Conservation (phyloP, 2,113 vertebrate genomes). For the Mastomys coucha region DNA sequence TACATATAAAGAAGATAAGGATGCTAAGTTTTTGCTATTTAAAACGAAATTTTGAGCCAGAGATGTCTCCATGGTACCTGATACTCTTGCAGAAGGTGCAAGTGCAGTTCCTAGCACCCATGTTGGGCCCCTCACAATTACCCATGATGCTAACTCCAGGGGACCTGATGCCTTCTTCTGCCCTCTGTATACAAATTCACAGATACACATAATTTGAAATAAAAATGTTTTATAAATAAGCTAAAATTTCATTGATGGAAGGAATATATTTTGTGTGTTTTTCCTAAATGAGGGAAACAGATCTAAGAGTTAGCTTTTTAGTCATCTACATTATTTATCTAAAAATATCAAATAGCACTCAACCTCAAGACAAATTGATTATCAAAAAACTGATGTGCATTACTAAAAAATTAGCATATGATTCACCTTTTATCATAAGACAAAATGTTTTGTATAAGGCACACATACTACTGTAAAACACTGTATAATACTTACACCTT, state of each 20-base stretch:
- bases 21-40: not conserved
- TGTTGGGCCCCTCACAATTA: not conserved
- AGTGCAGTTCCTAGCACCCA: not conserved
- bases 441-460: not conserved
- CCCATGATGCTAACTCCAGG: not conserved
- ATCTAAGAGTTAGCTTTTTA: not conserved
- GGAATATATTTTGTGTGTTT: not conserved
- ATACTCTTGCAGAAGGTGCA: not conserved
- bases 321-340: not conserved
- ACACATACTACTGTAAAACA: constrained; percentile 37
- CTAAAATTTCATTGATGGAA: not conserved
- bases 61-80: not conserved
- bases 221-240: not conserved
- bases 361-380: not conserved
- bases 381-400: not conserved
- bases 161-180: not conserved
- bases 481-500: constrained; percentile 90
- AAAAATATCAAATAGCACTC: not conserved
- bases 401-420: not conserved
- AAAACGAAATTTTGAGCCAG: not conserved
- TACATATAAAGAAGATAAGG: not conserved
- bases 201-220: not conserved
- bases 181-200: not conserved
- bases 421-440: not conserved
- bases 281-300: not conserved